Percentiles rank a stretch among this genome's conserved stretches.
Evolutionary conservation across 2,113 vertebrate species (phyloP).

Genomic region (Corythoichthys haematopterus): DNA sequence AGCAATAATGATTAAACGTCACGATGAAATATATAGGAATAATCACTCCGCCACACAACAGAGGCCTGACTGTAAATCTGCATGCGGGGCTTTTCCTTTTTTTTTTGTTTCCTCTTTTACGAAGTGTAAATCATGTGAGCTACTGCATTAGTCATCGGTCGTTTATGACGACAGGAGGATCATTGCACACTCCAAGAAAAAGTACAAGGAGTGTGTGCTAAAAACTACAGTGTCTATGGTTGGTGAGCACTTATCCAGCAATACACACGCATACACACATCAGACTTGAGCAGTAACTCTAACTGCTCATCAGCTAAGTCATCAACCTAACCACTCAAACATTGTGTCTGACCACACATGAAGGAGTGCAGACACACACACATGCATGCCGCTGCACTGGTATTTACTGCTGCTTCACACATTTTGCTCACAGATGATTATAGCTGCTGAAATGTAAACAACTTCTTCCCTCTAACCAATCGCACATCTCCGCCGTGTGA

Average conservation of each 20-base stretch:
- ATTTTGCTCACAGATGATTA: constrained; percentile 37
- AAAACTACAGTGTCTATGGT: constrained; percentile 20
- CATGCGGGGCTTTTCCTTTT: constrained; percentile 30
- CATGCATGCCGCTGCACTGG: constrained; percentile 30
- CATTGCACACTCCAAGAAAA: constrained; percentile 64
- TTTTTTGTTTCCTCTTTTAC: background rate
- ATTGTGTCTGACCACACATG: constrained; percentile 53
- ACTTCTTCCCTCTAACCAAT: constrained; percentile 12
- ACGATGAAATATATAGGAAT: background rate
- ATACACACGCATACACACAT: constrained; percentile 15
- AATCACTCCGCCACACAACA: constrained; percentile 6
- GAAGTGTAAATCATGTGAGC: constrained; percentile 46
- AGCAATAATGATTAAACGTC: background rate
- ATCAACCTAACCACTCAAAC: constrained; percentile 54
- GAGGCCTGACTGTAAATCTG: constrained; percentile 44
- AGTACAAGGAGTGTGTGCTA: constrained; percentile 12
- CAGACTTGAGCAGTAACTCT: constrained; percentile 27
- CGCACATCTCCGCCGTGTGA: constrained; percentile 17
- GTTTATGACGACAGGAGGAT: constrained; percentile 50
- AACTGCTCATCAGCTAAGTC: constrained; percentile 53
- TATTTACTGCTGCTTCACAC: constrained; percentile 45
- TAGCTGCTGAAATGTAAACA: constrained; percentile 30
- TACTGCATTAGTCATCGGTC: constrained; percentile 45
- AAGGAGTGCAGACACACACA: constrained; percentile 15
- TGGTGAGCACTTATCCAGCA: constrained; percentile 26